Percentiles rank a stretch among this genome's conserved stretches.
Conservation (phyloP, 1,140 invertebrate genomes). For the Euwallacea similis region DNA sequence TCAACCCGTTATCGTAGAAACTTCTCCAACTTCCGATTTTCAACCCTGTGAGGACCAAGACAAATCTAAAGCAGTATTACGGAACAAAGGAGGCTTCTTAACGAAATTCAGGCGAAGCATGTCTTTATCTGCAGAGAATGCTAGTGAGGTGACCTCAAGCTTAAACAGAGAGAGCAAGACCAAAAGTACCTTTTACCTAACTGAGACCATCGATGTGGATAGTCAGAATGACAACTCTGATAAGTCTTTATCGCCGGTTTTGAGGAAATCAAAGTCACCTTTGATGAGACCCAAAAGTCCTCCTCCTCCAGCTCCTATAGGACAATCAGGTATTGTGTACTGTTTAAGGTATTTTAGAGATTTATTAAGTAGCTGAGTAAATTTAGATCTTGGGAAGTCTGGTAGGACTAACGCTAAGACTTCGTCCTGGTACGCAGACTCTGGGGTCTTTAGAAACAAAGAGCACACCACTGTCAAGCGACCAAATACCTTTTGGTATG, state of each 20-base stretch:
- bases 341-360: neutral
- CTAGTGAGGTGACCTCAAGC: conserved; percentile 41
- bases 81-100: conserved; percentile 41
- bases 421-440: conserved; percentile 60
- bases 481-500: conserved; percentile 60
- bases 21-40: conserved; percentile 25
- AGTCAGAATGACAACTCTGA: conserved; percentile 25
- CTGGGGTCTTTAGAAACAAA: conserved; percentile 52
- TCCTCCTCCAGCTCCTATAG: conserved; percentile 47
- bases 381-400: conserved; percentile 24
- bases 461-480: conserved; percentile 27
- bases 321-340: conserved; percentile 14
- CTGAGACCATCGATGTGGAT: conserved; percentile 60
- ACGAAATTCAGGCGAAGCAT: conserved; percentile 50
- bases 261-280: conserved; percentile 35
- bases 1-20: conserved; percentile 5
- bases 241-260: conserved; percentile 36
- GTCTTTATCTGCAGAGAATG: conserved; percentile 45
- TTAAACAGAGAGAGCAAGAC: conserved; percentile 40
- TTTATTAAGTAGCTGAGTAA: neutral
- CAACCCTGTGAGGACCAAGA: conserved; percentile 27
- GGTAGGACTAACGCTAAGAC: conserved; percentile 26
- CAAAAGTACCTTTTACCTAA: conserved; percentile 67
- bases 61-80: conserved; percentile 24
- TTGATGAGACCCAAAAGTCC: conserved; percentile 49